Conservation (phyloP, 2,888 invertebrate species). For the Urechis unicinctus region DNA sequence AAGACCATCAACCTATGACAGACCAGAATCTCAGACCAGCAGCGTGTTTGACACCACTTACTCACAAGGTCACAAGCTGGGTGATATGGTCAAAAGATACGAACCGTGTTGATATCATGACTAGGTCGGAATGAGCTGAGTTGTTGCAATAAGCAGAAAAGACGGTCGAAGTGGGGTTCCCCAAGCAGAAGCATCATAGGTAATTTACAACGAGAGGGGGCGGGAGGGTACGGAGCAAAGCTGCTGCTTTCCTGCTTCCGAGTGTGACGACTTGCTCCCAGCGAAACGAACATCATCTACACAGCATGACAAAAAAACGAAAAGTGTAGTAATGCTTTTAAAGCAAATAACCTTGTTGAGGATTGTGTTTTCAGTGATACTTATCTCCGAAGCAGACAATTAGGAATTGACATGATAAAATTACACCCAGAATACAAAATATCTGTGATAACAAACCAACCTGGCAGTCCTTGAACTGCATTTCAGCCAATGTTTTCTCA, state of each 20-base stretch:
- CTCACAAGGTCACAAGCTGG: background rate
- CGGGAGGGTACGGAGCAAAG: conserved; percentile 79
- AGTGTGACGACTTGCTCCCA: conserved; percentile 67
- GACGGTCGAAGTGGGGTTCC: conserved; percentile 82
- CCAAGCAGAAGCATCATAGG: conserved; percentile 78
- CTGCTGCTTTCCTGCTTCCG: conserved; percentile 65
- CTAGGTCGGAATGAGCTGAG: conserved; percentile 75
- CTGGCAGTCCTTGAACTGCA: conserved; percentile 91
- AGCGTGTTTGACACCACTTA: background rate
- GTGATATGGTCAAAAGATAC: too few species aligned
- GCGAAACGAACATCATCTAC: conserved; percentile 81
- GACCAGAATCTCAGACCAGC: too few species aligned
- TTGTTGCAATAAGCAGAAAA: conserved; percentile 84
- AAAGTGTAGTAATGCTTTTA: too few species aligned
- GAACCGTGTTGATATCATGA: conserved; percentile 20
- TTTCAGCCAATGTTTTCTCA: conserved; percentile 80
- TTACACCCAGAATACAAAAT: too few species aligned
- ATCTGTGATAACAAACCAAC: too few species aligned
- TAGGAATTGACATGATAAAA: too few species aligned
- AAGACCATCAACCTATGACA: too few species aligned
- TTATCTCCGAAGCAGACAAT: too few species aligned
- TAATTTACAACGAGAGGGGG: conserved; percentile 70
- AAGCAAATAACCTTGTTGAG: too few species aligned
- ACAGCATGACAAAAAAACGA: background rate
- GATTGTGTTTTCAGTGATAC: too few species aligned